Percentiles rank a stretch among this genome's conserved stretches.
These are phyloP conservation scores for Albula glossodonta DNA, from an alignment of 2,113 vertebrate species.

Conservation along the genomic window DNA sequence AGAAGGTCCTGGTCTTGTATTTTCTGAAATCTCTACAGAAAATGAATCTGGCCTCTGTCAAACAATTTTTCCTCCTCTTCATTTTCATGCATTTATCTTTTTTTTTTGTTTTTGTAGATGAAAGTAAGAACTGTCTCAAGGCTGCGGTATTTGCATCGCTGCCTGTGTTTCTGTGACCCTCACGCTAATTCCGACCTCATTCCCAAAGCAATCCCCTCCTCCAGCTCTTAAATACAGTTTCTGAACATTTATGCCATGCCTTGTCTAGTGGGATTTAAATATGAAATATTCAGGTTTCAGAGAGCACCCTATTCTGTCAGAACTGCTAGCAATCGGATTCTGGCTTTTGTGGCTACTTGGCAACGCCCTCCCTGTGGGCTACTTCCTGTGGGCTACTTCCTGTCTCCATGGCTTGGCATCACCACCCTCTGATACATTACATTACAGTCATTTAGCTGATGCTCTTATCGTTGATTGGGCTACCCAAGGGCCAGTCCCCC, in stretches of 20 bases:
- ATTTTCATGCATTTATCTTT: too few relatives aligned
- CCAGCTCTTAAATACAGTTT: too few relatives aligned
- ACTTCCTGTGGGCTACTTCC: background rate
- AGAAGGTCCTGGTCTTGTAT: constrained; percentile 10
- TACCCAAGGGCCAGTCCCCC: too few relatives aligned
- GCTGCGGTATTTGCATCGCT: background rate
- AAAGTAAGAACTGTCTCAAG: background rate
- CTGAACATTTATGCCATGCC: too few relatives aligned
- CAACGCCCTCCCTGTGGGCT: too few relatives aligned
- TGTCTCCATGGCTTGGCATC: background rate
- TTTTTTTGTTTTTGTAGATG: too few relatives aligned
- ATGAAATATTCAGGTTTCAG: background rate
- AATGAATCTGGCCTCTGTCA: too few relatives aligned
- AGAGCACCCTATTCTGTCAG: background rate
- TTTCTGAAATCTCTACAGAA: too few relatives aligned
- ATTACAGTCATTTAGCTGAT: background rate
- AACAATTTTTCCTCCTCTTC: too few relatives aligned
- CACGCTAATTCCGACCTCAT: background rate
- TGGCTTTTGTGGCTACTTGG: too few relatives aligned
- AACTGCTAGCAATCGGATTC: background rate
- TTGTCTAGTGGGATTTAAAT: background rate
- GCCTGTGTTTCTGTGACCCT: background rate
- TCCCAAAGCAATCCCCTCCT: too few relatives aligned
- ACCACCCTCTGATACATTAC: background rate
- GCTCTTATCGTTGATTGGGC: too few relatives aligned